Percentiles rank a stretch among this genome's conserved stretches.
These are phyloP conservation scores for Zaprionus tsacasi DNA, from an alignment of 1,140 invertebrate genomes.

Conservation along the genomic window DNA sequence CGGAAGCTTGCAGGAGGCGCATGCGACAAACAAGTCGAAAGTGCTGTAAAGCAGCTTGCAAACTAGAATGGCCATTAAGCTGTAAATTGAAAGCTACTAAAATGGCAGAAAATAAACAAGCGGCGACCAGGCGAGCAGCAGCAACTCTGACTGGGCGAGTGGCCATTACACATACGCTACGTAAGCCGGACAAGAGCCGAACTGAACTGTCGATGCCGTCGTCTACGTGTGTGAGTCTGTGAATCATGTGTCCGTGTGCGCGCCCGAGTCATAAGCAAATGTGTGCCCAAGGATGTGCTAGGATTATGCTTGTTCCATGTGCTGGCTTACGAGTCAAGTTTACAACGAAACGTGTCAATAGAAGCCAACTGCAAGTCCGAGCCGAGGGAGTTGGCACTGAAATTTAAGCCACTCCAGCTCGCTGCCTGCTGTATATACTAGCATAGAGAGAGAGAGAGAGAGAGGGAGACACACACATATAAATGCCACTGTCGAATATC, in stretches of 20 bases:
- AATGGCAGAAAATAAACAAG: slow-evolving; percentile 75
- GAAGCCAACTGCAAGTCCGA: slow-evolving; percentile 48
- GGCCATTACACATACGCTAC: slow-evolving; percentile 67
- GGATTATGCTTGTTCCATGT: slow-evolving; percentile 76
- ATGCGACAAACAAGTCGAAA: slow-evolving; percentile 62
- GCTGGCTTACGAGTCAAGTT: slow-evolving; percentile 73
- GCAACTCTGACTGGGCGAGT: neutral
- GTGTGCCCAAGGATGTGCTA: slow-evolving; percentile 65
- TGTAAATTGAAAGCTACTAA: slow-evolving; percentile 79
- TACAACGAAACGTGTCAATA: slow-evolving; percentile 80
- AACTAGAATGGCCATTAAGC: slow-evolving; percentile 74
- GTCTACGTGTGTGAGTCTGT: slow-evolving; percentile 10
- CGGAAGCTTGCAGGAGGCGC: neutral
- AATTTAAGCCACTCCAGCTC: slow-evolving; percentile 66
- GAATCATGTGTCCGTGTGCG: slow-evolving; percentile 37
- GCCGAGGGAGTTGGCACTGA: slow-evolving; percentile 30
- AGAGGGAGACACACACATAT: neutral
- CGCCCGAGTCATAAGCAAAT: slow-evolving; percentile 71
- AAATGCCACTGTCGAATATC: slow-evolving; percentile 29
- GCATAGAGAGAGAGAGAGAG: too few relatives aligned
- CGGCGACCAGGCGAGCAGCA: slow-evolving; percentile 18
- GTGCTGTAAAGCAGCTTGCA: slow-evolving; percentile 31
- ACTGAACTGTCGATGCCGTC: slow-evolving; percentile 67
- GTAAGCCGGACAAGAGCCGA: slow-evolving; percentile 59
- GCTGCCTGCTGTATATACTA: too few relatives aligned